Base-by-base conservation (phyloP, 2,888 invertebrate genomes). In the Ischnus inquisitorius region DNA sequence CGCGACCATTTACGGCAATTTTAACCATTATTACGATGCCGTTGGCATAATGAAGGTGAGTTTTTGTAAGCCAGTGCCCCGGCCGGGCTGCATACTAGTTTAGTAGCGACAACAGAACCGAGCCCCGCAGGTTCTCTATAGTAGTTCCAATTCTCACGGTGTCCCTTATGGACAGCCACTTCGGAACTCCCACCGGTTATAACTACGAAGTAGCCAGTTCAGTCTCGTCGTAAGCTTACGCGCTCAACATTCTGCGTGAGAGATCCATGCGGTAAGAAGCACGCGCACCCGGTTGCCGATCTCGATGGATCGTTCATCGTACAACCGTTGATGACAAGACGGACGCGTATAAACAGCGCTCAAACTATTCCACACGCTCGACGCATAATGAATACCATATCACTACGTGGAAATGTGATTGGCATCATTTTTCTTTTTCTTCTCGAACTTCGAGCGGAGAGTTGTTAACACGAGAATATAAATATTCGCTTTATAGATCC, bases 111-210 rank as follows among this genome's bases (percentile, higher is more conserved):
- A 74, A 51, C 68, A 65, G 60, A 67, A 22, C 22, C 62, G 69
- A 74, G 43, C 34, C 80, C 72, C 79, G 81, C 6, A n/a, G 3
- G 62, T 34, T 64, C 67, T 78, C 83, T 85, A 88, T 75, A 88
- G 88, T 88, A 91, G 92, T 90, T 92, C 93, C 91, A 92, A 92
- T 93, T 93, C 93, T 93, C 92, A 92, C 92, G 93, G 90, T 93
- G 87, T 92, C 89, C 89, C 90, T 90, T 91, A 91, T 90, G 90
- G 91, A 87, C 87, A 71, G 82, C 81, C 84, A 87, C 88, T 83
- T 84, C 80, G 81, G 34, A 69, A 88, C 89, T 89, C 88, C 88
- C 89, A 90, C 88, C 88, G 75, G 80, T 65, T 82, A 60, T 82
- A 71, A 79, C 67, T 81, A 68, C 81, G 51, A 77, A 77, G 54